A percentile compares a stretch with the other conserved stretches of the same genome.
Evolutionary conservation across 1,140 invertebrate species (phyloP).

Genomic region (Ceratina japonica): DNA sequence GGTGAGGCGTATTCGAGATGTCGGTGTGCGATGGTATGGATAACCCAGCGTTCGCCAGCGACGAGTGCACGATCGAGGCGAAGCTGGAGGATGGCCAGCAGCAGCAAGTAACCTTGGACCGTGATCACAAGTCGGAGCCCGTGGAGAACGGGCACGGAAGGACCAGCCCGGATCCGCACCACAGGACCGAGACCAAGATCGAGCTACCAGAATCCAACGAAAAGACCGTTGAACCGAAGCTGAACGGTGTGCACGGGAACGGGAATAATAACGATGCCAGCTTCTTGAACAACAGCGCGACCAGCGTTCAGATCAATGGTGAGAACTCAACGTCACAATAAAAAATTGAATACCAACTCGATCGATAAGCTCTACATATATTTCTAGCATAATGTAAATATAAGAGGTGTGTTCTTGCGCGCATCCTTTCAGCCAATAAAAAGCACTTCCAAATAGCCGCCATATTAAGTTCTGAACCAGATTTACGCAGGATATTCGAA

Average conservation of each 20-base stretch:
- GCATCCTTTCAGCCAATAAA: too few relatives aligned
- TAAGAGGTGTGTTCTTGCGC: too few relatives aligned
- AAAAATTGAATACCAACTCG: background rate
- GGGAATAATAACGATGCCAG: conserved; percentile 77
- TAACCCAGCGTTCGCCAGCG: conserved; percentile 74
- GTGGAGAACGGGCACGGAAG: conserved; percentile 70
- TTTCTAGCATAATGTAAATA: too few relatives aligned
- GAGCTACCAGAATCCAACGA: conserved; percentile 72
- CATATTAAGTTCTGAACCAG: too few relatives aligned
- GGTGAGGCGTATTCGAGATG: conserved; percentile 63
- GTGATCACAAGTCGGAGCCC: conserved; percentile 64
- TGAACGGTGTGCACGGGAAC: conserved; percentile 74
- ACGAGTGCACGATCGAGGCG: conserved; percentile 60
- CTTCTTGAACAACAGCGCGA: conserved; percentile 75
- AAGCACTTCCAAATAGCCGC: too few relatives aligned
- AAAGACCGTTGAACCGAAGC: conserved; percentile 67
- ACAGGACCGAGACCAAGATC: conserved; percentile 75
- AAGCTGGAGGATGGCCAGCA: conserved; percentile 56
- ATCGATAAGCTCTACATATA: too few relatives aligned
- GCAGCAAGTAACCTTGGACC: conserved; percentile 57
- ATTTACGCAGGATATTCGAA: too few relatives aligned
- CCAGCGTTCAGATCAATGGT: conserved; percentile 75
- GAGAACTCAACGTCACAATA: conserved; percentile 19
- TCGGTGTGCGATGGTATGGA: conserved; percentile 71
- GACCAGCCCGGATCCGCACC: conserved; percentile 67